Percentiles rank a stretch among this genome's conserved stretches.
These are phyloP conservation scores for Cheilosia variabilis DNA, from an alignment of 2,888 invertebrate genomes.

Conservation along the genomic window DNA sequence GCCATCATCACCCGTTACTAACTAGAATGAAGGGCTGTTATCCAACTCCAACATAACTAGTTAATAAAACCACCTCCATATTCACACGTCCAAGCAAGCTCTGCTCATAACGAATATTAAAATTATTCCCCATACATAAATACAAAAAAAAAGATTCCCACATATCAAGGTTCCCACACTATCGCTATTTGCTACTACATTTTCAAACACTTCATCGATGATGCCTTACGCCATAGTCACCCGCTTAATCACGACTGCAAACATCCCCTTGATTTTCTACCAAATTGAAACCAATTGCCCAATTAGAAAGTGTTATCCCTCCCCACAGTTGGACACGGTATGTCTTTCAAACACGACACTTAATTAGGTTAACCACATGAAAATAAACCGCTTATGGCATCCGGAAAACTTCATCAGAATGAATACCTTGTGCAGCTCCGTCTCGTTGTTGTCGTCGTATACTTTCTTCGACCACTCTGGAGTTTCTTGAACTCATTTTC, in stretches of 20 bases:
- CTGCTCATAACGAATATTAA: no score
- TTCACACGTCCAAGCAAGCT: no score
- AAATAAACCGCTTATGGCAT: constrained; percentile 7
- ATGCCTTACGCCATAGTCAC: neutral
- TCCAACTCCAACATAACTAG: no score
- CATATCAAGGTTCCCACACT: no score
- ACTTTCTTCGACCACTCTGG: constrained; percentile 29
- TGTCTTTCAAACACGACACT: neutral
- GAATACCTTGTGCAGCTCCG: constrained; percentile 4
- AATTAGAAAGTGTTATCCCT: constrained; percentile 34
- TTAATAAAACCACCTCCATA: no score
- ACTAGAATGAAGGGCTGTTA: no score
- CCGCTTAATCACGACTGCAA: neutral
- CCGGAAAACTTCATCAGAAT: constrained; percentile 39
- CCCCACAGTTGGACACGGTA: neutral
- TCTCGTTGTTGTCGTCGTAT: constrained; percentile 6
- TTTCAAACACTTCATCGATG: no score
- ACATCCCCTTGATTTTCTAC: neutral
- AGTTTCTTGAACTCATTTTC: constrained; percentile 57
- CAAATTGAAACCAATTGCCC: neutral
- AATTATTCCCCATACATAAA: no score
- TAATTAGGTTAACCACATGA: constrained; percentile 30
- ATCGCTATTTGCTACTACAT: no score
- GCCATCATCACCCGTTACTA: no score
- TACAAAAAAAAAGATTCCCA: no score